Conservation (phyloP, 2,113 vertebrate species). For the Muscicapa adusta region DNA sequence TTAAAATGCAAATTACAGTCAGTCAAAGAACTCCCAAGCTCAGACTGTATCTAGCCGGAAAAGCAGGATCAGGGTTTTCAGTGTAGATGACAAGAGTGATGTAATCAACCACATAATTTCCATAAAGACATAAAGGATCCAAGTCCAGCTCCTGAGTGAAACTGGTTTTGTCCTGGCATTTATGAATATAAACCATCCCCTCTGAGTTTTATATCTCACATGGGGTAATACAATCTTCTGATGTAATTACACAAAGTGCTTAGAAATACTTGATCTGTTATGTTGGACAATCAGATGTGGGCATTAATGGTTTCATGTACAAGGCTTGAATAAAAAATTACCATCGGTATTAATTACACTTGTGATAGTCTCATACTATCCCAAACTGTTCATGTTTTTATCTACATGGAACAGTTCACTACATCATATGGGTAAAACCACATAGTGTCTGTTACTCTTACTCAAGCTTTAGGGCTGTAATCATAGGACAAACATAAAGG, state of each 20-base stretch:
- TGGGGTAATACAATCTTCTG: not conserved
- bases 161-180: not conserved
- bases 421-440: not conserved
- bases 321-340: not conserved
- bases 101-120: not conserved
- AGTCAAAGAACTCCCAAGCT: not conserved
- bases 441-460: not conserved
- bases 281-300: not conserved
- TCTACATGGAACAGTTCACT: not conserved
- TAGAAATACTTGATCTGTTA: not conserved
- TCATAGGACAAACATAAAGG: not conserved
- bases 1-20: not conserved
- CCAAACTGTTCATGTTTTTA: not conserved
- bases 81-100: not conserved
- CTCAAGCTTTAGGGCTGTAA: not conserved
- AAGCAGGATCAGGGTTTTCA: not conserved
- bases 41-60: not conserved
- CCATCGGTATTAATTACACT: not conserved
- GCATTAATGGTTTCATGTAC: not conserved
- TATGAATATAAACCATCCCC: not conserved
- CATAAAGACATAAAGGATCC: not conserved
- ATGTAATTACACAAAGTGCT: not conserved
- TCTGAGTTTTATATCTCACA: not conserved
- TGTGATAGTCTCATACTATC: not conserved
- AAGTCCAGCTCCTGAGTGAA: not conserved